A percentile compares a stretch with the other conserved stretches of the same genome.
Evolutionary conservation across 2,113 vertebrate genomes (phyloP).

Genomic region (Epinephelus lanceolatus): DNA sequence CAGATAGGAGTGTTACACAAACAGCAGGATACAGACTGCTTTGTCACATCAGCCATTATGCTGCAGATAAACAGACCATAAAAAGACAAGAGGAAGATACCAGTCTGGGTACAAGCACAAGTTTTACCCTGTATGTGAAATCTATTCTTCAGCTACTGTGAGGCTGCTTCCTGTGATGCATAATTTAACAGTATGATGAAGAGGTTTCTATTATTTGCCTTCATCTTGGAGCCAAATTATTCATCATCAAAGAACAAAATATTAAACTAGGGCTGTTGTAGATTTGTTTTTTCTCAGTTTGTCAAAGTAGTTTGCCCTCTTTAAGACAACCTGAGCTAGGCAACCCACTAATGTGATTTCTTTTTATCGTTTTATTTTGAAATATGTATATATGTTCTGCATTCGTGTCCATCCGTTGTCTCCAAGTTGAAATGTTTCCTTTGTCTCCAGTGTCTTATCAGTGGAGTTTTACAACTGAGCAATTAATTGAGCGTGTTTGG

Average conservation of each 20-base stretch:
- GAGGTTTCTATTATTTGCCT: neutral
- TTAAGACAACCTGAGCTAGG: neutral
- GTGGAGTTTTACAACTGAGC: neutral
- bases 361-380: neutral
- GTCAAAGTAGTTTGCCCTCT: neutral
- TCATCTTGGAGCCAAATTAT: neutral
- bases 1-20: slow-evolving; percentile 48
- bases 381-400: too few relatives aligned
- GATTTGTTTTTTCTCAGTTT: too few relatives aligned
- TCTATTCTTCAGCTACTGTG: neutral
- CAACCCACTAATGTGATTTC: neutral
- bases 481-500: neutral
- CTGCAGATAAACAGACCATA: slow-evolving; percentile 32
- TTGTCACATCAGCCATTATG: neutral
- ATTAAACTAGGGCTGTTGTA: neutral
- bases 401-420: too few relatives aligned
- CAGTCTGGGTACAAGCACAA: neutral
- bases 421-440: neutral
- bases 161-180: neutral
- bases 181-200: neutral
- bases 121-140: neutral
- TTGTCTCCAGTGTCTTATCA: neutral
- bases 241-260: neutral
- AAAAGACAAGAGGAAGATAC: neutral
- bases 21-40: neutral